These are phyloP conservation scores for Galeopterus variegatus DNA, from an alignment of 2,113 vertebrate genomes.

Conservation along the genomic window DNA sequence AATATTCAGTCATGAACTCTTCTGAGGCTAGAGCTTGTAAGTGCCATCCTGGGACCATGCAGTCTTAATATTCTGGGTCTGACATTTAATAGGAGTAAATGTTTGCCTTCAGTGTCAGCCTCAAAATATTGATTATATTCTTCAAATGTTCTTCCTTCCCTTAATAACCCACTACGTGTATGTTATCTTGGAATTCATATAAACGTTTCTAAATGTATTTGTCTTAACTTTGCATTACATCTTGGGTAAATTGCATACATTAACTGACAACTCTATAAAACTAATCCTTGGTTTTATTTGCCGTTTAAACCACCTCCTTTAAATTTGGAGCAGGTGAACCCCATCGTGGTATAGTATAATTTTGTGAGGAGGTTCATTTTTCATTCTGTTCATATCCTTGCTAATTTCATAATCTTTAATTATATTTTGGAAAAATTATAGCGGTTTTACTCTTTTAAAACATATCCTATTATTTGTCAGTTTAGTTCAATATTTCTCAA, in stretches of 20 bases:
- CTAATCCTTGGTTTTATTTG: slow-evolving; percentile 26
- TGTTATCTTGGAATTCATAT: slow-evolving; percentile 7
- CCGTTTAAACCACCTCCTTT: slow-evolving; percentile 35
- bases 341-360: neutral
- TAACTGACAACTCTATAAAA: slow-evolving; percentile 24
- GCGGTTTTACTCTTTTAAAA: slow-evolving; percentile 65
- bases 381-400: slow-evolving; percentile 14
- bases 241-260: slow-evolving; percentile 27
- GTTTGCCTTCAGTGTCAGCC: neutral
- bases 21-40: neutral
- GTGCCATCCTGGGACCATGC: neutral
- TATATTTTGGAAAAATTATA: slow-evolving; percentile 48
- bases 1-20: slow-evolving; percentile 32
- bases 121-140: slow-evolving; percentile 35
- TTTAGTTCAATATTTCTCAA: slow-evolving; percentile 60
- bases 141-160: slow-evolving; percentile 16
- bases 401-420: slow-evolving; percentile 58
- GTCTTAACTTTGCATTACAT: slow-evolving; percentile 15
- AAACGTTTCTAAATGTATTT: slow-evolving; percentile 39
- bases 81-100: neutral
- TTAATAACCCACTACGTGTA: neutral
- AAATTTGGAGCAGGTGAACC: slow-evolving; percentile 32
- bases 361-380: slow-evolving; percentile 67
- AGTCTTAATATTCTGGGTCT: neutral
- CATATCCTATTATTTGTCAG: neutral